Base-by-base conservation (phyloP, 2,113 vertebrate genomes). In the Pycnonotus jocosus region DNA sequence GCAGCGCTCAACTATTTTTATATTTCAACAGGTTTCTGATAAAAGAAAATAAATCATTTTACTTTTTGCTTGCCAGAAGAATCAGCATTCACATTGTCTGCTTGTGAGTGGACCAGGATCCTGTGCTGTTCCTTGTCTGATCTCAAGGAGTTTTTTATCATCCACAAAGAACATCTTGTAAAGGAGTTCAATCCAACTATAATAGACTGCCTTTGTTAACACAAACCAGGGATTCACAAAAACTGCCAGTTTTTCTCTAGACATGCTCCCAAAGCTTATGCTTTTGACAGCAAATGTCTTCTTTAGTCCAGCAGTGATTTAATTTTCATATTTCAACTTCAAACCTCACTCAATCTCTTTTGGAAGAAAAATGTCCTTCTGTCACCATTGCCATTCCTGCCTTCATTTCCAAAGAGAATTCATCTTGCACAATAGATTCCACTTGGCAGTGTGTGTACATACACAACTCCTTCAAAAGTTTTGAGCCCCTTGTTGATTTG, bases 241-340 rank as follows among this genome's bases (percentile, higher is more conserved):
- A 93, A 4, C 37, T 87, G 57, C 45, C 70, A 50, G 0, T 50
- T 91, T 92, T 92, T 69, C 84, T 92, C 47, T 80, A 92, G 61
- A 89, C 2, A 3, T 8, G 28, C n/a, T 77, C 88, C 54, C 79
- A 92, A 92, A 83, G 37, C 79, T 77, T 73, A 76, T 57, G 71
- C 38, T 80, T 94, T 90, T 83, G 87, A 90, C 58, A 94, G 74
- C 8, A 91, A 87, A 79, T 35, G 9, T 85, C 73, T 89, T 91
- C 50, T 86, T 85, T 73, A 71, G 65, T 71, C 53, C 81, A 89
- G 37, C 78, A 92, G 16, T n/a, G 74, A 93, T 79, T 93, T 85
- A 40, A 87, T 93, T 87, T 91, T 79, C 69, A 6, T 64, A 7
- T 87, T 82, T 85, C 70, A 87, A 79, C 80, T 66, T 92, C 53